Percentiles rank a stretch among this genome's conserved stretches.
These are phyloP conservation scores for Bradypodion pumilum DNA, from an alignment of 2,797 vertebrate genomes.

Conservation along the genomic window DNA sequence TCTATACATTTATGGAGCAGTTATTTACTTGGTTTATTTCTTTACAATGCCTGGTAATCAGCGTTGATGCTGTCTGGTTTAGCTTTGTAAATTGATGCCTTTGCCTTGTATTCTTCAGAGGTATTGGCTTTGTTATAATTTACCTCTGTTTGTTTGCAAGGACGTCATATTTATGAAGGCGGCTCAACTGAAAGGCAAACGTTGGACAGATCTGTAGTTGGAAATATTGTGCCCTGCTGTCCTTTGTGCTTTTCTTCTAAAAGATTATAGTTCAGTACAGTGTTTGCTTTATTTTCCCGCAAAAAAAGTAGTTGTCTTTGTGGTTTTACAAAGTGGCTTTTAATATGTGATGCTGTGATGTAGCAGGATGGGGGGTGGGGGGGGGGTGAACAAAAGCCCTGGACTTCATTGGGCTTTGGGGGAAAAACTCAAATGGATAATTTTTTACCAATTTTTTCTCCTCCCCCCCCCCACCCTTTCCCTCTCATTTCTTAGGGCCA, in stretches of 20 bases:
- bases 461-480: constrained; percentile 11
- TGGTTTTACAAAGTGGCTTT: constrained; percentile 28
- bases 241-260: background rate
- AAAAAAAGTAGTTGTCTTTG: constrained; percentile 22
- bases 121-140: constrained; percentile 26
- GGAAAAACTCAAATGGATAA: constrained; percentile 38
- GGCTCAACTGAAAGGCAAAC: constrained; percentile 1
- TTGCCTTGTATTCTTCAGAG: constrained; percentile 37
- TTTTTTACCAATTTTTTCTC: constrained; percentile 37
- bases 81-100: background rate
- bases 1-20: constrained; percentile 16
- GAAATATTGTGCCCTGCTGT: constrained; percentile 1
- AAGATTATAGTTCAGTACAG: background rate
- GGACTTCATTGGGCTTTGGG: constrained; percentile 34
- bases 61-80: constrained; percentile 15
- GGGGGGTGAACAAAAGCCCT: constrained; percentile 27
- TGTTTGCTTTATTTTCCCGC: background rate
- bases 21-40: constrained; percentile 28
- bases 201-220: background rate
- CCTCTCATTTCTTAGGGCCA: constrained; percentile 83
- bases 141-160: constrained; percentile 32
- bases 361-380: background rate
- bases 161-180: constrained; percentile 10
- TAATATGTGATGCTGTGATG: constrained; percentile 30
- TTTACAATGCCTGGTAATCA: constrained; percentile 25